Evolutionary conservation across 2,797 vertebrate species (phyloP).

Genomic region (Hyperoplus lanceolatus): DNA sequence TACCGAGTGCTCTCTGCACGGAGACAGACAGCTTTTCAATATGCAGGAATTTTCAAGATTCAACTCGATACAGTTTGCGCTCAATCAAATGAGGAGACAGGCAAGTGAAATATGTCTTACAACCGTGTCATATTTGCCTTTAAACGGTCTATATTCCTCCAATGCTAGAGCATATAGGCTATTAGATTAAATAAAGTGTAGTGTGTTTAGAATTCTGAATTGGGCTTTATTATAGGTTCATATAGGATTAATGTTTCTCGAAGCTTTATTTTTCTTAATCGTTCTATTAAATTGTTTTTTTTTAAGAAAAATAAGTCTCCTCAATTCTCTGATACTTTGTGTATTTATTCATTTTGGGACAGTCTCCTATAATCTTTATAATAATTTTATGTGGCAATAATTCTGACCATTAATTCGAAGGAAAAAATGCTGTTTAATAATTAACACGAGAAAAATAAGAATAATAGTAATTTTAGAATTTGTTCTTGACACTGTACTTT

Average conservation of each 20-base stretch:
- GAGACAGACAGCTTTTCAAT: conserved; percentile 53
- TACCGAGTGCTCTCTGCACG: conserved; percentile 27
- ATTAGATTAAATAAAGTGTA: conserved; percentile 18
- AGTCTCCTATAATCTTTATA: neutral
- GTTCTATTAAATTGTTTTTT: neutral
- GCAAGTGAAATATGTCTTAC: conserved; percentile 18
- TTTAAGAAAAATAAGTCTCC: neutral
- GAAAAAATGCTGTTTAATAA: neutral
- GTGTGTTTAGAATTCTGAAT: conserved; percentile 1
- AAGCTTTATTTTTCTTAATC: neutral
- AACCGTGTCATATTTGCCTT: conserved; percentile 29
- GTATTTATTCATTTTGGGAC: neutral
- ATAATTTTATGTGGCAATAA: conserved; percentile 1
- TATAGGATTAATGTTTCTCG: neutral
- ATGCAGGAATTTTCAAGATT: conserved; percentile 60
- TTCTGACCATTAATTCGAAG: neutral
- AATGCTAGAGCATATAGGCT: neutral
- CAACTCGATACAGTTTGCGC: conserved; percentile 42
- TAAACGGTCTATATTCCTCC: conserved; percentile 20
- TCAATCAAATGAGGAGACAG: conserved; percentile 40
- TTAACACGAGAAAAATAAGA: neutral
- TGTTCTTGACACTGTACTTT: neutral
- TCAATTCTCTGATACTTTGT: neutral
- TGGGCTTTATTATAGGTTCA: too few species aligned
- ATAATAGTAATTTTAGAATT: neutral